Percentiles rank a stretch among this genome's conserved stretches.
These are phyloP conservation scores for Hydropsyche tenuis DNA, from an alignment of 1,140 invertebrate genomes.

Conservation along the genomic window DNA sequence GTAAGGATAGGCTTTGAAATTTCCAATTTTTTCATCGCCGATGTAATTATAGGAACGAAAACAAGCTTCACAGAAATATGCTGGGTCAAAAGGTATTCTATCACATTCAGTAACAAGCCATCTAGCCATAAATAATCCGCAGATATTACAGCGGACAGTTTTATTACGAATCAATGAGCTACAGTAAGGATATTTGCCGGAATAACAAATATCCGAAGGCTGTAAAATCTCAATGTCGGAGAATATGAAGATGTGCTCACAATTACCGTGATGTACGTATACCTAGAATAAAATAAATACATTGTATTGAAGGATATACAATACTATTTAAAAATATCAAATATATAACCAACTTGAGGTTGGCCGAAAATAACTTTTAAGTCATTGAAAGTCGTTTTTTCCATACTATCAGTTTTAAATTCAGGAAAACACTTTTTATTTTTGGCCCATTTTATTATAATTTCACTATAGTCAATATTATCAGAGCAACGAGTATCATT, in stretches of 20 bases:
- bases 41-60: conserved; percentile 71
- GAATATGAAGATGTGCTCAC: conserved; percentile 85
- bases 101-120: conserved; percentile 68
- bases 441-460: conserved; percentile 71
- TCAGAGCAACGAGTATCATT: conserved; percentile 69
- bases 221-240: conserved; percentile 70
- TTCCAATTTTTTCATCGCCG: conserved; percentile 64
- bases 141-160: conserved; percentile 64
- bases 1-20: conserved; percentile 64
- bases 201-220: conserved; percentile 58
- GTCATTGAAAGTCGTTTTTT: conserved; percentile 67
- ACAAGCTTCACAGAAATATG: conserved; percentile 71
- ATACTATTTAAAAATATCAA: conserved; percentile 19
- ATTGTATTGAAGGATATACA: conserved; percentile 19
- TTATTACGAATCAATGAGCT: conserved; percentile 55
- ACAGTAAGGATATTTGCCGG: conserved; percentile 63
- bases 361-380: conserved; percentile 73
- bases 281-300: conserved; percentile 63
- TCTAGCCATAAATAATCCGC: conserved; percentile 59
- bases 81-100: conserved; percentile 70
- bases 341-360: conserved; percentile 60
- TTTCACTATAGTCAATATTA: conserved; percentile 70
- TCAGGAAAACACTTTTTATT: conserved; percentile 60
- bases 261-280: conserved; percentile 87
- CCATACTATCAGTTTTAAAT: conserved; percentile 68